These are phyloP conservation scores for Drosophila bocqueti DNA, from an alignment of 1,140 invertebrate species.

Conservation along the genomic window DNA sequence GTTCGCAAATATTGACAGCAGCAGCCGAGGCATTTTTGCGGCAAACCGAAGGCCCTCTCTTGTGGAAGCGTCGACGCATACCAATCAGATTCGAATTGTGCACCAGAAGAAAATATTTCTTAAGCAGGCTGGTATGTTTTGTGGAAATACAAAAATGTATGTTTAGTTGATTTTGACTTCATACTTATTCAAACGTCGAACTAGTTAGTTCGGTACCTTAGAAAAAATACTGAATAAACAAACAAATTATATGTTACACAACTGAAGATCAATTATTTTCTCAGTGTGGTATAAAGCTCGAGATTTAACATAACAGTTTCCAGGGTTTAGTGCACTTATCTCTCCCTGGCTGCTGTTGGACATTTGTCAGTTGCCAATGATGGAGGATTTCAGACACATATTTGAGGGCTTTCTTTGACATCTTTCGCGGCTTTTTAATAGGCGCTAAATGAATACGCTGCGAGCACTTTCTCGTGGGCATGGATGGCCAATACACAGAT, in stretches of 20 bases:
- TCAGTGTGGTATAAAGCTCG: conserved; percentile 1
- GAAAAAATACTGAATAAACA: not conserved
- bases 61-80: conserved; percentile 45
- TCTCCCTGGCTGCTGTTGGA: conserved; percentile 29
- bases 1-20: conserved; percentile 74
- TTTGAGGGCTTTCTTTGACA: conserved; percentile 58
- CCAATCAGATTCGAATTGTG: conserved; percentile 26
- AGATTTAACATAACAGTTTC: conserved; percentile 46
- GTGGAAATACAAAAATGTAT: too few relatives aligned
- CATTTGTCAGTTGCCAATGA: conserved; percentile 50
- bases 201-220: not conserved
- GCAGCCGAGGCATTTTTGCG: conserved; percentile 35
- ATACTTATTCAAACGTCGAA: not conserved
- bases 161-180: too few relatives aligned
- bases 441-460: conserved; percentile 56
- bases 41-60: conserved; percentile 9
- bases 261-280: not conserved
- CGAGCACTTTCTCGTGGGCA: conserved; percentile 64
- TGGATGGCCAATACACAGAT: conserved; percentile 14
- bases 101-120: conserved; percentile 5
- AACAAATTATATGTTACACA: not conserved
- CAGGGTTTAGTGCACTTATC: conserved; percentile 26
- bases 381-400: conserved; percentile 17
- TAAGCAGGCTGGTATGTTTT: not conserved
- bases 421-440: conserved; percentile 45